Base-by-base conservation (phyloP, 1,140 invertebrate genomes). In the Conopomorpha cramerella region DNA sequence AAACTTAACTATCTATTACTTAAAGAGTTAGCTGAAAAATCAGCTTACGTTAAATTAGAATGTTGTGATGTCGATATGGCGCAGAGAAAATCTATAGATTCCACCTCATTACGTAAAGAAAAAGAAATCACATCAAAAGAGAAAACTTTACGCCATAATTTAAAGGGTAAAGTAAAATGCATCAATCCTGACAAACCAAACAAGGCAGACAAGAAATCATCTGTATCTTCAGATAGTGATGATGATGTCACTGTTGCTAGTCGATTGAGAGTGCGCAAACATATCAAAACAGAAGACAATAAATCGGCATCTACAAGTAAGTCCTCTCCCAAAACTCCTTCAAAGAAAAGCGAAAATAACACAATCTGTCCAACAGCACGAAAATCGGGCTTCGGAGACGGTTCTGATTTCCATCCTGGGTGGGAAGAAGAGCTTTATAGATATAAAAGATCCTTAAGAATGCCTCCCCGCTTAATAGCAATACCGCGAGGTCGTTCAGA, bases 351-450 rank as follows among this genome's bases (percentile, higher is more conserved):
- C 23, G 45, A 78, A 44, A 52, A 43, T 39, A 51, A 51, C 55
- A 34, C 66, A 66, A 55, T 54, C 30, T 58, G 56, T 2, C 63
- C 43, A 35, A 61, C 61, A 2, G 31, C 64, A 2, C 81, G 81
- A 25, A 86, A 87, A 54, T 80, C 83, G 2, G 68, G 80, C 11
- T 88, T 88, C 53, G 86, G 86, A 0, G 86, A 88, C 60, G 85
- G 85, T n/a, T 86, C 85, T 27, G 84, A 87, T 49, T 88, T 89
- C 48, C 78, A 81, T 45, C 87, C 87, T 0, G 87, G 88, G 0
- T 91, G 88, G 88, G 87, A 90, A 67, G 86, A 88, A 49, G 89
- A 91, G 50, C 79, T 91, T 14, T 91, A 89, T 47, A 84, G 83
- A 41, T 93, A 88, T 47, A 92, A 93, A 61, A 81, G 86, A 43